Conservation (phyloP, 2,113 vertebrate species). For the Myxocyprinus asiaticus region DNA sequence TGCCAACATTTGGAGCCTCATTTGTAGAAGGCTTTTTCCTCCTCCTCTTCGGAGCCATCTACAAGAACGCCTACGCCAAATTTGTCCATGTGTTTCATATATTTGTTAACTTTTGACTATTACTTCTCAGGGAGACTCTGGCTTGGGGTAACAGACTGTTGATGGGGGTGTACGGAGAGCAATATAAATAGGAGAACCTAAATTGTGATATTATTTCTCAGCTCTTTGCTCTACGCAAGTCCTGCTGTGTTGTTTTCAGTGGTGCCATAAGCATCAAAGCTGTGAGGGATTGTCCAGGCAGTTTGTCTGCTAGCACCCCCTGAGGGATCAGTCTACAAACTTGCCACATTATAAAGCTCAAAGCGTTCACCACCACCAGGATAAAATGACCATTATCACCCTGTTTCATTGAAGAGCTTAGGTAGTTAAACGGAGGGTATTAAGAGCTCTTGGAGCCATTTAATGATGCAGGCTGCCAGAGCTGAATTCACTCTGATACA, state of each 20-base stretch:
- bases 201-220: constrained; percentile 34
- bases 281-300: constrained; percentile 7
- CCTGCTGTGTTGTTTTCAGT: constrained; percentile 5
- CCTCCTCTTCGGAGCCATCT: neutral
- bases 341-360: constrained; percentile 35
- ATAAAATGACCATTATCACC: constrained; percentile 42
- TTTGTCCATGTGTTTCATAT: constrained; percentile 57
- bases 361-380: constrained; percentile 25
- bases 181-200: constrained; percentile 41
- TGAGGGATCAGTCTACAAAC: constrained; percentile 26
- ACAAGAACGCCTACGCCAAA: constrained; percentile 45
- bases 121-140: constrained; percentile 27
- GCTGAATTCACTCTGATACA: neutral
- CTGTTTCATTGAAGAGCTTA: constrained; percentile 35
- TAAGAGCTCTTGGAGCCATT: constrained; percentile 16
- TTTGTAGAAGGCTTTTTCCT: constrained; percentile 12
- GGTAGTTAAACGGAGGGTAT: constrained; percentile 22
- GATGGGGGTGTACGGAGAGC: constrained; percentile 40
- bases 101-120: constrained; percentile 47
- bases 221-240: neutral
- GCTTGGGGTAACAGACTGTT: constrained; percentile 37
- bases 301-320: constrained; percentile 33
- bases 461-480: constrained; percentile 21
- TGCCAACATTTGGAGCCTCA: constrained; percentile 36
- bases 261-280: constrained; percentile 8